Conservation (phyloP, 1,140 invertebrate species). For the Oscheius sp. region DNA sequence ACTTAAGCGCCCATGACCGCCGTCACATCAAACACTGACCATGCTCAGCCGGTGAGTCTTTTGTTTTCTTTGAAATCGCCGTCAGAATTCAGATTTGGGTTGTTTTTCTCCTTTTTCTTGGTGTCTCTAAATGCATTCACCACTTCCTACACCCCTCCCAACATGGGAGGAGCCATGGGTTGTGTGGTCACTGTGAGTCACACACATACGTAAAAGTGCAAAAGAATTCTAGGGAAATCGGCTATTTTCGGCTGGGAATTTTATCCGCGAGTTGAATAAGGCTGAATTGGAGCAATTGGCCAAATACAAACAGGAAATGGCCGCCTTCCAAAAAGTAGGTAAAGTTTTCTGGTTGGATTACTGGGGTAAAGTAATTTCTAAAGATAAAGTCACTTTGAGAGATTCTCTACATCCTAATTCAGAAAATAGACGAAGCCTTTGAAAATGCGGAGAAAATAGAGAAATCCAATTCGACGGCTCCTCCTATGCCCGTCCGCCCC, state of each 20-base stretch:
- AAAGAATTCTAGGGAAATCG: conserved; percentile 31
- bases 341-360: background rate
- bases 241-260: conserved; percentile 42
- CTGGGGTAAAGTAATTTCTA: background rate
- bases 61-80: background rate
- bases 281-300: conserved; percentile 38
- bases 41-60: background rate
- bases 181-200: conserved; percentile 41
- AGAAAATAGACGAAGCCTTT: conserved; percentile 47
- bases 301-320: conserved; percentile 41
- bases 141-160: background rate
- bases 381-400: background rate
- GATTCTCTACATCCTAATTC: background rate
- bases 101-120: background rate
- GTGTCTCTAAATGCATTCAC: background rate
- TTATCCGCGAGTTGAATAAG: conserved; percentile 39
- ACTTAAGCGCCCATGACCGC: background rate
- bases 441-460: conserved; percentile 41
- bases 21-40: background rate
- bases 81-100: conserved; percentile 1
- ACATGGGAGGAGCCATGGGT: conserved; percentile 36
- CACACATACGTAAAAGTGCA: background rate
- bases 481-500: conserved; percentile 40
- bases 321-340: conserved; percentile 38
- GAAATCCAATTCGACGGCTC: conserved; percentile 38